Evolutionary conservation across 37 sponge, comb jelly and placozoan genomes (phyloP).

Genomic region (Cladorhizidae sp.): DNA sequence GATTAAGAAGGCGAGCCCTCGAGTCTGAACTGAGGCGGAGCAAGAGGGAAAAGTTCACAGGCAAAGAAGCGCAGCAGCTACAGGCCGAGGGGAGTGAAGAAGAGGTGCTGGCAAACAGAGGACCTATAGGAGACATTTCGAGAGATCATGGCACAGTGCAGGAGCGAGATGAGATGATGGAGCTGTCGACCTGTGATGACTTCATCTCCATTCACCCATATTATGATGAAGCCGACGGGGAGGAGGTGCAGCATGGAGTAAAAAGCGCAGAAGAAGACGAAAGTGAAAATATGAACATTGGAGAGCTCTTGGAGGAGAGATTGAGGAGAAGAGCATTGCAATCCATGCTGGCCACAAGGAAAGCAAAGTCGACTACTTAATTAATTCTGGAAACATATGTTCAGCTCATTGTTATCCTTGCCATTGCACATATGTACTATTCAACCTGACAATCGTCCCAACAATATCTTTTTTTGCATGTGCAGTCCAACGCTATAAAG

Average conservation of each 20-base stretch:
- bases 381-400: conserved; percentile 5
- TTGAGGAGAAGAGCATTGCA: conserved; percentile 52
- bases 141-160: not conserved
- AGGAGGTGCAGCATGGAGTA: not conserved
- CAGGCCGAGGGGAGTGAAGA: not conserved
- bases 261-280: not conserved
- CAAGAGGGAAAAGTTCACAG: not conserved
- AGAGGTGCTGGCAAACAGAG: not conserved
- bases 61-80: not conserved
- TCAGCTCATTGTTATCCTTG: too few species aligned
- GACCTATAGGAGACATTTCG: too few species aligned
- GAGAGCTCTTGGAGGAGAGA: conserved; percentile 20
- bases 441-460: too few species aligned
- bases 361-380: not conserved
- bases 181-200: not conserved
- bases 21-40: conserved; percentile 34
- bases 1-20: conserved; percentile 38
- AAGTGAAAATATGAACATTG: not conserved
- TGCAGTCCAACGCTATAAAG: too few species aligned
- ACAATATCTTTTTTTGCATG: too few species aligned
- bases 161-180: not conserved
- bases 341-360: conserved; percentile 33
- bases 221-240: not conserved
- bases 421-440: too few species aligned
- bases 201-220: not conserved